A percentile compares a stretch with the other conserved stretches of the same genome.
Evolutionary conservation across 2,113 vertebrate genomes (phyloP).

Genomic region (Hippopotamus amphibius): DNA sequence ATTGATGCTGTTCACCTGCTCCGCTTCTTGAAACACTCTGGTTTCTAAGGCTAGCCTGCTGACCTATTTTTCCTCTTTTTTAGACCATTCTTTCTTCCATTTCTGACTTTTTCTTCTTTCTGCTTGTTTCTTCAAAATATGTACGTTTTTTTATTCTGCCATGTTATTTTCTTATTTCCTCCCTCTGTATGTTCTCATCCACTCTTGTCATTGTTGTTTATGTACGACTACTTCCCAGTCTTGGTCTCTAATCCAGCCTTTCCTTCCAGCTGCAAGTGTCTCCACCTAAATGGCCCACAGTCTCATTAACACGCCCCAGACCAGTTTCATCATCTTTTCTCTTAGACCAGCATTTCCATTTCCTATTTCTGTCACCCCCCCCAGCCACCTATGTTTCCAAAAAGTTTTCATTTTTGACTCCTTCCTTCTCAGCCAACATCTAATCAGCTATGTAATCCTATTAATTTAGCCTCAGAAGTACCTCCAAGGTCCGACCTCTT

Average conservation of each 20-base stretch:
- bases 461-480: background rate
- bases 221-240: background rate
- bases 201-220: background rate
- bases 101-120: background rate
- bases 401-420: background rate
- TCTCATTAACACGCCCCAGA: accelerated
- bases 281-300: accelerated
- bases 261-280: background rate
- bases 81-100: background rate
- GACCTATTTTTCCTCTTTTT: background rate
- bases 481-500: background rate
- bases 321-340: background rate
- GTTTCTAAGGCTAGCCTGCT: too few relatives aligned
- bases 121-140: background rate
- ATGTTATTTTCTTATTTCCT: background rate
- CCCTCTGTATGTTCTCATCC: background rate
- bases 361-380: background rate
- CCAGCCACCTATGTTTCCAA: background rate
- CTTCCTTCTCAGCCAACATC: background rate
- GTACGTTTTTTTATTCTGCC: background rate
- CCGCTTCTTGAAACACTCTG: background rate
- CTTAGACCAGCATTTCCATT: background rate
- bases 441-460: background rate
- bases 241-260: background rate
- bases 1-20: accelerated